Conservation (phyloP, 2,888 invertebrate species). For the Sussaba pulchella region DNA sequence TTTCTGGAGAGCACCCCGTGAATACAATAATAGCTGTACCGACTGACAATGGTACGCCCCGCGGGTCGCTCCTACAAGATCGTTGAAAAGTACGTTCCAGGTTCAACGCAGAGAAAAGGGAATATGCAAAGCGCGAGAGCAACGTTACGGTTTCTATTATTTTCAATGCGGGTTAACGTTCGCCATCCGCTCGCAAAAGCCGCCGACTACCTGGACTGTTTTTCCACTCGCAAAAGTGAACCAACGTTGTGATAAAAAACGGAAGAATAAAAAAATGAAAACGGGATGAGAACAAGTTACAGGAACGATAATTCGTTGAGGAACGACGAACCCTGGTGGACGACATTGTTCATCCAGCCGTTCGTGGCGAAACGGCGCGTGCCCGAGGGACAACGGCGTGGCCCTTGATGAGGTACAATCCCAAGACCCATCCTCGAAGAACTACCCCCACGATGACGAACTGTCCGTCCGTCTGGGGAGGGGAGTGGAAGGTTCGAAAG, state of each 20-base stretch:
- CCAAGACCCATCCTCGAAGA: conserved; percentile 55
- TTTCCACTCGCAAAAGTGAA: too few relatives aligned
- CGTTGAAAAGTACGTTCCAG: conserved; percentile 76
- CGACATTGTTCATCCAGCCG: conserved; percentile 63
- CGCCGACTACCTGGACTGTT: conserved; percentile 53
- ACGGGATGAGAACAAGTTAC: conserved; percentile 46
- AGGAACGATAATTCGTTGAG: conserved; percentile 77
- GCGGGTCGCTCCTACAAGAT: conserved; percentile 71
- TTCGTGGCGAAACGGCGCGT: conserved; percentile 73
- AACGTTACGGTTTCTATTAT: conserved; percentile 52
- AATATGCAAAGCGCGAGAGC: conserved; percentile 34
- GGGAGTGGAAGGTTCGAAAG: too few relatives aligned
- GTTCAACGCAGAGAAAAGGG: conserved; percentile 30
- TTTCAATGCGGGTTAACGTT: conserved; percentile 29
- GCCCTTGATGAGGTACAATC: conserved; percentile 58
- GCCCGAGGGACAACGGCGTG: conserved; percentile 59
- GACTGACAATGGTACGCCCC: conserved; percentile 71
- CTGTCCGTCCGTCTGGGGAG: conserved; percentile 56
- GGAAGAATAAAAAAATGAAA: neutral
- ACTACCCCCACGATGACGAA: conserved; percentile 44
- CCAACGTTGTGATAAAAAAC: too few relatives aligned
- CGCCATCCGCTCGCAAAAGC: conserved; percentile 40
- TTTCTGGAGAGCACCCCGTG: conserved; percentile 45
- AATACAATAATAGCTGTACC: conserved; percentile 5
- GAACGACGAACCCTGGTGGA: conserved; percentile 65